Percentiles rank a stretch among this genome's conserved stretches.
Evolutionary conservation across 2,113 vertebrate species (phyloP).

Genomic region (Psilopogon haemacephalus): DNA sequence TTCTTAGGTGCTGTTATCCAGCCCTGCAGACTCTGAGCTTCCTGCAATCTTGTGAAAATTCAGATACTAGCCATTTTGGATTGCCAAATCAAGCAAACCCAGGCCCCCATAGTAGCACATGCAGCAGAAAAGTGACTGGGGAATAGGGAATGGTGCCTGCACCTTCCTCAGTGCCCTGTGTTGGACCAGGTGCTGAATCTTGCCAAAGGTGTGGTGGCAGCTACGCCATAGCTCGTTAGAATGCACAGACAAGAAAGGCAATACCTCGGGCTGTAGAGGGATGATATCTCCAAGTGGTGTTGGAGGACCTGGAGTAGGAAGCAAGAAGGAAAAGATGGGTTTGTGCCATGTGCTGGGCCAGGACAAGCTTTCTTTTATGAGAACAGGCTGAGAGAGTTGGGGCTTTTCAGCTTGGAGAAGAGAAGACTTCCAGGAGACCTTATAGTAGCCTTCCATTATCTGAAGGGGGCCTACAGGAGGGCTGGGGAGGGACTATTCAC

Average conservation of each 20-base stretch:
- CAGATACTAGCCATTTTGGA: not conserved
- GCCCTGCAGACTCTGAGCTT: accelerated
- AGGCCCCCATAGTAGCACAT: accelerated
- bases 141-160: not conserved
- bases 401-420: too few relatives aligned
- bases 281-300: not conserved
- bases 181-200: not conserved
- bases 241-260: not conserved
- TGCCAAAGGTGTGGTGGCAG: not conserved
- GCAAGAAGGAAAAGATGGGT: not conserved
- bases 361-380: not conserved
- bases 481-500: too few relatives aligned
- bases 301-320: not conserved
- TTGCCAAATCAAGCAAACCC: not conserved
- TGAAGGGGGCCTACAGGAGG: too few relatives aligned
- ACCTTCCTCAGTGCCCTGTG: not conserved
- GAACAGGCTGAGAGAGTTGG: too few relatives aligned
- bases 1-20: not conserved
- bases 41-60: not conserved
- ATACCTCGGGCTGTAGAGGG: not conserved
- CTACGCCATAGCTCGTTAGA: too few relatives aligned
- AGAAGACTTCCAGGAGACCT: too few relatives aligned
- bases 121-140: not conserved
- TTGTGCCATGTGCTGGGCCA: not conserved
- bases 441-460: too few relatives aligned